phyloP scores from a whole-genome alignment of 2,888 invertebrate species.

The Eupithecia exiguata region DNA sequence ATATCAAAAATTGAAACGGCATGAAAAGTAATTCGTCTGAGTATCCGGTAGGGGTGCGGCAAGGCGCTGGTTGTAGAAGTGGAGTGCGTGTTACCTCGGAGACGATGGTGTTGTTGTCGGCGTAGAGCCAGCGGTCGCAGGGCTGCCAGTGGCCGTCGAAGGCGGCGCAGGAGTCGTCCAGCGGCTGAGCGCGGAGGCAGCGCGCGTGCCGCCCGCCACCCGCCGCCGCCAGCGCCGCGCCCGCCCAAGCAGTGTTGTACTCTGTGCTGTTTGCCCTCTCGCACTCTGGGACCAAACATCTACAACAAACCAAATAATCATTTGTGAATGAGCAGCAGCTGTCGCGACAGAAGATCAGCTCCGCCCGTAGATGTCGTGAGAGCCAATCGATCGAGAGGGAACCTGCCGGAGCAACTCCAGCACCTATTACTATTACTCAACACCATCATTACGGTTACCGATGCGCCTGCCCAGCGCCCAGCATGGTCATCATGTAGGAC shows the following conservation, averaged over 20 bases:
- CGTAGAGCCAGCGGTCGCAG: conserved; percentile 59
- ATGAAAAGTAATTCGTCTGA: no score
- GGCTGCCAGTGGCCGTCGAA: conserved; percentile 65
- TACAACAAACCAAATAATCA: conserved; percentile 41
- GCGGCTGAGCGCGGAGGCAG: conserved; percentile 57
- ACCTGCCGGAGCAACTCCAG: neutral
- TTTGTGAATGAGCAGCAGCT: neutral
- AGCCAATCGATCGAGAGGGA: no score
- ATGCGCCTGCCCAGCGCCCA: no score
- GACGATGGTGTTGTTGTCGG: conserved; percentile 58
- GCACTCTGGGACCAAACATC: conserved; percentile 76
- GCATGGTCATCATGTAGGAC: no score
- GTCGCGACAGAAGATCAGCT: neutral
- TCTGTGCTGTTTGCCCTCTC: conserved; percentile 65
- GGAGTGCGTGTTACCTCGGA: conserved; percentile 54
- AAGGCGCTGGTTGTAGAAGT: no score
- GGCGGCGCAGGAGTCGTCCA: conserved; percentile 52
- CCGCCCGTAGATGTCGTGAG: no score
- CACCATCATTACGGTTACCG: no score
- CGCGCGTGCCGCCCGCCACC: conserved; percentile 53
- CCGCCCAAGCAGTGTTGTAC: conserved; percentile 64
- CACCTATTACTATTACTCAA: neutral
- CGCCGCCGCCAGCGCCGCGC: conserved; percentile 56
- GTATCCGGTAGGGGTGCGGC: no score
- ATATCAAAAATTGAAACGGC: no score